Evolutionary conservation across 2,888 invertebrate species (phyloP), one percentile per base, ranked within the genome.

Genomic region (Ophion costatus): DNA sequence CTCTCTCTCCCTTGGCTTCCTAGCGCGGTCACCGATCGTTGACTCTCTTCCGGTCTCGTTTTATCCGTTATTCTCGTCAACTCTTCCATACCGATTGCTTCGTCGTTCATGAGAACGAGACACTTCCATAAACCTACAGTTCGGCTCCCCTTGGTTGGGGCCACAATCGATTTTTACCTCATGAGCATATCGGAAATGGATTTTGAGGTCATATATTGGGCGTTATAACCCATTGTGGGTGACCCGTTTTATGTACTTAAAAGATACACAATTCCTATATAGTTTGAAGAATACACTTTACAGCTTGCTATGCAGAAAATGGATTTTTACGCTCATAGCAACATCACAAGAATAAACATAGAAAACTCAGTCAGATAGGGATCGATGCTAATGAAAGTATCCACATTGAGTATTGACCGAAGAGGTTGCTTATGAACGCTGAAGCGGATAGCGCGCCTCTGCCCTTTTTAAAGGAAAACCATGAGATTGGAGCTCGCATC

Each of bases 21-120:
- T 83, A 75, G 17, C 51, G 63, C 84, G 84, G 90, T 89, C 89
- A 90, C 88, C 89, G 88, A 89, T 89, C 90, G 89, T 87, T 88
- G 89, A 85, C 87, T 83, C 82, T 75, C 89, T 90, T 90, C 89
- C 89, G 89, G 90, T 90, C 86, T 86, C 86, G 85, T 88, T 90
- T 89, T 89, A 90, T 87, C 90, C 90, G 90, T 90, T 90, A 90
- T 86, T 75, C 78, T 83, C 82, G 86, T 88, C 90, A 89, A 89
- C 90, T 89, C 86, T n/a, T 7, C 56, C 33, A 33, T 33, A 71
- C 51, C 20, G 86, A 85, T 89, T 88, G 89, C 86, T 87, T 88
- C 85, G 83, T 89, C 88, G 88, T 86, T 88, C 51, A 17, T 87
- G 88, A 86, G 82, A 89, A 89, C 87, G 73, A 70, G 38, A 29